Conservation (phyloP, 2,888 invertebrate species). For the Ennomos erosarius region DNA sequence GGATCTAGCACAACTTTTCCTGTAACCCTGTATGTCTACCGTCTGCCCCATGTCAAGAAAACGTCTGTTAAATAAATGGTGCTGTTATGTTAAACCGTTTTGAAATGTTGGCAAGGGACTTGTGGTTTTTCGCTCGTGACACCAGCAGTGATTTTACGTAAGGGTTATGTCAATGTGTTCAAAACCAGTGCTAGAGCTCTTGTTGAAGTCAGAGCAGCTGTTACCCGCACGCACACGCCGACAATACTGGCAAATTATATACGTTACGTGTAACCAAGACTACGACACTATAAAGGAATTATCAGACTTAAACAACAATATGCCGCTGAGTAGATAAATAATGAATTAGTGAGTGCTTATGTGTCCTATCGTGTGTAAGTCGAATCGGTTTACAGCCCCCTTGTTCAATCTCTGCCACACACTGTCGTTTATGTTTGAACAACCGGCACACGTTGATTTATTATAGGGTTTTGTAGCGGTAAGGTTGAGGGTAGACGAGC, state of each 20-base stretch:
- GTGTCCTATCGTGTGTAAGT: not conserved
- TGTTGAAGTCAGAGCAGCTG: not conserved
- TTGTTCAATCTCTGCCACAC: constrained; percentile 10
- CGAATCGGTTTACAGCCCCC: not conserved
- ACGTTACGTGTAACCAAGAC: no score
- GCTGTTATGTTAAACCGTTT: constrained; percentile 35
- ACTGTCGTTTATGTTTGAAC: constrained; percentile 25
- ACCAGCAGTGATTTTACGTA: constrained; percentile 32
- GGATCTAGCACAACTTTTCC: no score
- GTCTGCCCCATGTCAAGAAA: constrained; percentile 33
- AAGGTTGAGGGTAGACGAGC: constrained; percentile 37
- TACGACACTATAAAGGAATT: no score
- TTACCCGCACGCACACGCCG: no score
- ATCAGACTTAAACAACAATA: no score
- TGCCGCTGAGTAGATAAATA: no score
- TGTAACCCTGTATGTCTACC: no score
- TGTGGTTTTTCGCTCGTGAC: constrained; percentile 28
- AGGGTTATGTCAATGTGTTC: constrained; percentile 17
- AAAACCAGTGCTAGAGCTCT: constrained; percentile 1
- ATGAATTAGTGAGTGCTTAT: no score
- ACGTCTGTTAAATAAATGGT: constrained; percentile 39
- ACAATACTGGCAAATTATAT: no score
- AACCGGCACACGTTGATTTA: constrained; percentile 41
- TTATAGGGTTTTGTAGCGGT: constrained; percentile 36
- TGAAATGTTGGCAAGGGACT: constrained; percentile 36